Base-by-base conservation (phyloP, 2,797 vertebrate genomes). In the Phrynocephalus guinanensis region DNA sequence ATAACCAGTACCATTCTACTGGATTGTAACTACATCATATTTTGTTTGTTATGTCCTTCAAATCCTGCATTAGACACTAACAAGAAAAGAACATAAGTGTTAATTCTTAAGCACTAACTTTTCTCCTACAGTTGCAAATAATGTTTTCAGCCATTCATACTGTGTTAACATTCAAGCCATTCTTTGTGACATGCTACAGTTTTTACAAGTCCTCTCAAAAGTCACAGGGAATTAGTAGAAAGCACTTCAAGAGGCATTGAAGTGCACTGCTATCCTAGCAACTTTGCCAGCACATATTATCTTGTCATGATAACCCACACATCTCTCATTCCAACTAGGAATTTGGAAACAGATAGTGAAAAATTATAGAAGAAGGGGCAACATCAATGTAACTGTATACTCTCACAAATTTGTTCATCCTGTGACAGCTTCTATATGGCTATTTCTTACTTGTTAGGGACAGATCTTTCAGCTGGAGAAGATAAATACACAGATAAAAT, bases 11-110 rank as follows among this genome's bases (percentile, higher is more conserved):
- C 33, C 86, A 90, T 86, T 72, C 88, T 92, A 92, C 75, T 72
- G 50, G 77, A 84, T 89, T 93, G 70, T 60, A 94, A 93, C 93
- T 87, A 93, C 90, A 94, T 89, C 89, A 87, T 91, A 83, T 85
- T 91, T 79, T 87, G 68, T 88, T 91, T 87, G 18, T 83, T 1
- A 82, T 73, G 66, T 89, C 88, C 33, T 28, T 87, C 82, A 56
- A 79, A 77, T 86, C 92, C 82, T 81, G 50, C 50, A 91, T 70
- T 71, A 86, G 26, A 68, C 82, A 78, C 63, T 87, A 76, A 86
- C 86, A 90, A 63, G 30, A 82, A 11, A 79, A 86, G 4, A 70
- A 82, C 56, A 87, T 79, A 71, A 72, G 9, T 20, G 79, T 48
- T 56, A 3, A 66, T 20, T 80, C 22, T 70, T 50, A 70, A 86